phyloP scores from a whole-genome alignment of 2,797 vertebrate species.

The Phrynocephalus forsythii region DNA sequence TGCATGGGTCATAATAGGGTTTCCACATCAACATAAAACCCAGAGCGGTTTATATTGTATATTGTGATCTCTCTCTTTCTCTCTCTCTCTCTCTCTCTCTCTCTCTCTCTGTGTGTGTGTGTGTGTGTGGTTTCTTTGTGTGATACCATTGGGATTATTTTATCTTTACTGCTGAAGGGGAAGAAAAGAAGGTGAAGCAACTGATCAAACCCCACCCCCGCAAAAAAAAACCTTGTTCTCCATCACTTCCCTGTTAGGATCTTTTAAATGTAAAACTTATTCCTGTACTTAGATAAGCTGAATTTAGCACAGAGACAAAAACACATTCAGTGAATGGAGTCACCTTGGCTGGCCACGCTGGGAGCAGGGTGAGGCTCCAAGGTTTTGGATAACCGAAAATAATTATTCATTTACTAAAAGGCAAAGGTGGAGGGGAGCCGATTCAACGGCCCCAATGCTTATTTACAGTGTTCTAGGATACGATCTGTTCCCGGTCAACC shows the following conservation, averaged over 20 bases:
- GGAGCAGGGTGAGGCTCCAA: not conserved
- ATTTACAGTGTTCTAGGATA: not conserved
- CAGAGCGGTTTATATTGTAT: too few relatives aligned
- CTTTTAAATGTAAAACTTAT: not conserved
- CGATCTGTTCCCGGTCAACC: not conserved
- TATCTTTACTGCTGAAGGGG: not conserved
- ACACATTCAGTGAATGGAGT: not conserved
- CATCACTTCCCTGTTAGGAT: not conserved
- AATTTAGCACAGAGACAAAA: not conserved
- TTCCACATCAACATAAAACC: too few relatives aligned
- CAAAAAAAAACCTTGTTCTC: too few relatives aligned
- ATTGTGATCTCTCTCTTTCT: too few relatives aligned
- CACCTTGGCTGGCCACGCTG: not conserved
- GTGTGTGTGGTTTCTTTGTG: too few relatives aligned
- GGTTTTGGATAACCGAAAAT: not conserved
- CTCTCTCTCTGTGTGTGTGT: too few relatives aligned
- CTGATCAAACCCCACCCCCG: not conserved
- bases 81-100: too few relatives aligned
- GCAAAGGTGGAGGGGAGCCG: not conserved
- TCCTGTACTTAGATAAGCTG: not conserved
- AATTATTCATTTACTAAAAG: not conserved
- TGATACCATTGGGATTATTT: constrained; percentile 12
- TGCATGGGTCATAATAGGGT: too few relatives aligned
- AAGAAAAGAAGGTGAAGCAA: not conserved
- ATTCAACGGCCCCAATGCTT: not conserved